Evolutionary conservation across 2,113 vertebrate genomes (phyloP).

Genomic region (Microtus oregoni): DNA sequence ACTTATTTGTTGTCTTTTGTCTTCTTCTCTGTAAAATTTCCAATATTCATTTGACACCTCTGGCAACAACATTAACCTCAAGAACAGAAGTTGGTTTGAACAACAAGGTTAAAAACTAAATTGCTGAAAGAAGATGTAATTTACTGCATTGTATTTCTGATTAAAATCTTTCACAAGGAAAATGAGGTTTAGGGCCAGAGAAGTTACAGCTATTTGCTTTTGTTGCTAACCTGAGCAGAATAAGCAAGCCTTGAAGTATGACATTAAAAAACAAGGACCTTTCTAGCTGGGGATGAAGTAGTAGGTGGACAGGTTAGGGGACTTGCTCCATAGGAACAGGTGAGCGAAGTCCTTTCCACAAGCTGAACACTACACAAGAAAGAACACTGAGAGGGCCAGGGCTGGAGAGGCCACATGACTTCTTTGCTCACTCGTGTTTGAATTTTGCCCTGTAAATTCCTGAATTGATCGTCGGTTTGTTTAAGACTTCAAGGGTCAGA

Average conservation of each 20-base stretch:
- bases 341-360: slow-evolving; percentile 19
- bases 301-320: slow-evolving; percentile 33
- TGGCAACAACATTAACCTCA: slow-evolving; percentile 83
- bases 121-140: slow-evolving; percentile 84
- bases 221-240: slow-evolving; percentile 79
- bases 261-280: slow-evolving; percentile 81
- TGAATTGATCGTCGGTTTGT: slow-evolving; percentile 7
- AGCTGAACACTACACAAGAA: slow-evolving; percentile 44
- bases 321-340: slow-evolving; percentile 57
- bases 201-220: slow-evolving; percentile 81
- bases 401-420: neutral
- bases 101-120: slow-evolving; percentile 82
- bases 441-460: slow-evolving; percentile 47
- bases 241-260: slow-evolving; percentile 83
- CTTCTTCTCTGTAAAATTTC: slow-evolving; percentile 73
- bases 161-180: slow-evolving; percentile 85
- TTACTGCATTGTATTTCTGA: slow-evolving; percentile 84
- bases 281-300: slow-evolving; percentile 44
- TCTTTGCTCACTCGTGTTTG: neutral
- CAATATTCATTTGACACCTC: slow-evolving; percentile 79
- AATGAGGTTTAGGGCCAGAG: slow-evolving; percentile 79
- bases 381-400: neutral
- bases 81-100: slow-evolving; percentile 77
- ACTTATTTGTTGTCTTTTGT: slow-evolving; percentile 79
- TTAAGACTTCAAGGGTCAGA: neutral